Percentiles rank a stretch among this genome's conserved stretches.
phyloP scores from a whole-genome alignment of 2,888 invertebrate genomes.

The Torymus auratus region DNA sequence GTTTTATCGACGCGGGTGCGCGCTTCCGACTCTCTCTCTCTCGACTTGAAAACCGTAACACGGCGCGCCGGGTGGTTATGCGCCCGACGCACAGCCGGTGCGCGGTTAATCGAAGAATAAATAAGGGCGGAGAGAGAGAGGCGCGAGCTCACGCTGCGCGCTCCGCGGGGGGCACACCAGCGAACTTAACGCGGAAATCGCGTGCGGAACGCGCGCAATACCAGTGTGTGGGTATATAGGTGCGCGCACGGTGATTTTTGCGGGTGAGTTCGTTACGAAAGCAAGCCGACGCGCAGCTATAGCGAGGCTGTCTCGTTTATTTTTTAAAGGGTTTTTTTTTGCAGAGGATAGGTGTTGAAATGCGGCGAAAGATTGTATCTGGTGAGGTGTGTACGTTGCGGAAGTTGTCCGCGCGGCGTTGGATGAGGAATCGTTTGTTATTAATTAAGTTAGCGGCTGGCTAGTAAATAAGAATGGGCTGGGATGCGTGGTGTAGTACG shows the following conservation, averaged over 20 bases:
- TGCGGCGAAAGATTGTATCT: no score
- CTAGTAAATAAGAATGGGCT: no score
- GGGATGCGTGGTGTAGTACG: background rate
- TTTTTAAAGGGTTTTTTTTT: no score
- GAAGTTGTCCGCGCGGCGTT: no score
- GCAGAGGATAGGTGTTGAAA: no score
- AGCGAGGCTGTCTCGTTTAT: no score
- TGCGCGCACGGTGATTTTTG: slow-evolving; percentile 7
- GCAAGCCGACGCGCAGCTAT: no score
- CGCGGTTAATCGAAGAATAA: slow-evolving; percentile 69
- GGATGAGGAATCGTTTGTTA: no score
- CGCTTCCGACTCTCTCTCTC: slow-evolving; percentile 35
- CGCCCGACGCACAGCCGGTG: slow-evolving; percentile 53
- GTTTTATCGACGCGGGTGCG: slow-evolving; percentile 58
- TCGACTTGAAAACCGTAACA: slow-evolving; percentile 45
- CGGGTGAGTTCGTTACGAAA: slow-evolving; percentile 24
- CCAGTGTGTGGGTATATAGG: background rate
- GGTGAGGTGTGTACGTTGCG: no score
- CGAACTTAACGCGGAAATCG: slow-evolving; percentile 74
- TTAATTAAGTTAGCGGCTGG: no score
- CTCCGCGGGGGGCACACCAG: slow-evolving; percentile 64
- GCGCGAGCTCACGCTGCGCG: slow-evolving; percentile 68
- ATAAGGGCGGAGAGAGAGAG: slow-evolving; percentile 63
- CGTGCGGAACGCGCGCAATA: slow-evolving; percentile 67
- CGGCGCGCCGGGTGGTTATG: slow-evolving; percentile 47